phyloP scores from a whole-genome alignment of 1,140 invertebrate species.

The Oncopeltus fasciatus region DNA sequence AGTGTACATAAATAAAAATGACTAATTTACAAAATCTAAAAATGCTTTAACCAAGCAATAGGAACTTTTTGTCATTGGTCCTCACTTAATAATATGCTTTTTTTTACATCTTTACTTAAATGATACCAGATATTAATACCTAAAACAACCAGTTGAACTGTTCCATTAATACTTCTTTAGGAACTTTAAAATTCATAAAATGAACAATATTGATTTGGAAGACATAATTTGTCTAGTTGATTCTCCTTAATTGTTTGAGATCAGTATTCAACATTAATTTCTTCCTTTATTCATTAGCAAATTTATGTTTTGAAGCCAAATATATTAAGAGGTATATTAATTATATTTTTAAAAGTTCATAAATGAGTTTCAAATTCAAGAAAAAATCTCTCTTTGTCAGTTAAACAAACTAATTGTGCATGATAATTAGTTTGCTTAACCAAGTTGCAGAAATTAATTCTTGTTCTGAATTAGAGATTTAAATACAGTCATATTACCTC shows the following conservation, averaged over 20 bases:
- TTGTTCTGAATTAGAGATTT: no score
- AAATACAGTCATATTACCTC: no score
- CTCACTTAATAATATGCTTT: constrained; percentile 2
- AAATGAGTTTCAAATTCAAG: no score
- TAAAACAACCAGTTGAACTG: neutral
- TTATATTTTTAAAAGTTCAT: no score
- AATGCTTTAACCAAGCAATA: constrained; percentile 7
- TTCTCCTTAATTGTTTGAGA: neutral
- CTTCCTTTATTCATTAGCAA: no score
- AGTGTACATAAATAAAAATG: constrained; percentile 9
- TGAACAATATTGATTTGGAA: neutral
- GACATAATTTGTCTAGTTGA: neutral
- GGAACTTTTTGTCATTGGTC: constrained; percentile 17
- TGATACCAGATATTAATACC: neutral
- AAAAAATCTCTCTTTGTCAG: no score
- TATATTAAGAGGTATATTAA: no score
- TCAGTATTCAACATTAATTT: no score
- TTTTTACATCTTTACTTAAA: neutral
- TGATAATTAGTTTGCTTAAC: no score
- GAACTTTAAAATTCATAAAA: neutral
- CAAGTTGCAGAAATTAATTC: no score
- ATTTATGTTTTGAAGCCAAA: no score
- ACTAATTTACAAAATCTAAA: constrained; percentile 7
- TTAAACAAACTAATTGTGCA: no score
- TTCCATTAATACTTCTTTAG: neutral